Base-by-base conservation (phyloP, 2,888 invertebrate genomes). In the Spialia ferax region DNA sequence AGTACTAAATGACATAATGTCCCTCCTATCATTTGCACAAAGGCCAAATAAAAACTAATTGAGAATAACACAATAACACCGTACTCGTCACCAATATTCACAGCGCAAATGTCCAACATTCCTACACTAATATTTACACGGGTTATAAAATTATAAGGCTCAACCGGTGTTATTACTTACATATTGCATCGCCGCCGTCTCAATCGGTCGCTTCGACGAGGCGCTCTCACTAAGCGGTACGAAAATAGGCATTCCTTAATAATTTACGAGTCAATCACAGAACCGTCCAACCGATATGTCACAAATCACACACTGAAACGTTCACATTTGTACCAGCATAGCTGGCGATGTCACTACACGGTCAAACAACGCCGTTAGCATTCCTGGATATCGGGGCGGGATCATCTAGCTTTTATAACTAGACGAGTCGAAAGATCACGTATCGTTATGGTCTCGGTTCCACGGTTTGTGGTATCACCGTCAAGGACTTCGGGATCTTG, bases 401-500 rank as follows among this genome's bases (percentile, higher is more conserved):
- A 7, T 6, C 26, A 35, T 13, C 26, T 20, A 5, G 76, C 75
- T 69, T 65, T 61, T 77, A 79, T 74, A 80, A 83, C 84, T 85
- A 83, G 38, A 90, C 70, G 67, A 91, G 80, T 84, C 91, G 80
- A 73, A 85, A 80, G 50, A 84, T 75, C 42, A 90, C 75, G 78
- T 78, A 85, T 89, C 89, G 93, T 88, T 93, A 93, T 87, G 91
- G 88, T 55, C 48, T 75, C 68, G 55, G 72, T 73, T 56, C 78
- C 13, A 84, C 75, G 5, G 84, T 82, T 71, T 97, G 97, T 11
- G 97, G 96, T 78, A 97, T 97, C 63, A 97, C 97, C 0, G 97
- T 97, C 74, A 97, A 84, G 1, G 97, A 96, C 84, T 96, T 97
- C 29, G 97, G 97, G 81, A 97, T 97, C 87, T 96, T 97, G 59